A percentile compares a stretch with the other conserved stretches of the same genome.
Conservation (phyloP, 1,140 invertebrate species). For the Ceratina japonica region DNA sequence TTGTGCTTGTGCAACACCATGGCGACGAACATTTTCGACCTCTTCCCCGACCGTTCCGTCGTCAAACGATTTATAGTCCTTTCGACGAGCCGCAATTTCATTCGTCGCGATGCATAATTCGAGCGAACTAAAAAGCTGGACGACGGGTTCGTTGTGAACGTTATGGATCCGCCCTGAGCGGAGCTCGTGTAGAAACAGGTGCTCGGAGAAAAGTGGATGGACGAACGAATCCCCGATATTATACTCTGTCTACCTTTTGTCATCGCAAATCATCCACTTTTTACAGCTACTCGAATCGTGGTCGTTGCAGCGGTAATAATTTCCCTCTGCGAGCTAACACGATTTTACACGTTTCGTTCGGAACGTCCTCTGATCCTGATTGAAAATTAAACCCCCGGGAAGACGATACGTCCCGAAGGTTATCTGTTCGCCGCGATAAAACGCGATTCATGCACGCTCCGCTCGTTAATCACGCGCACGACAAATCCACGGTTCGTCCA, state of each 20-base stretch:
- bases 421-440: slow-evolving; percentile 13
- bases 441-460: slow-evolving; percentile 19
- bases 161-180: slow-evolving; percentile 13
- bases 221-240: slow-evolving; percentile 1
- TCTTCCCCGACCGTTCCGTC: slow-evolving; percentile 24
- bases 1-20: slow-evolving; percentile 76
- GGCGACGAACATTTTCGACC: slow-evolving; percentile 75
- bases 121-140: slow-evolving; percentile 37
- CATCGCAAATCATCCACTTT: neutral
- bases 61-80: slow-evolving; percentile 38
- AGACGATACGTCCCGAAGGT: slow-evolving; percentile 12
- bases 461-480: slow-evolving; percentile 37
- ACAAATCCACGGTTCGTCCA: slow-evolving; percentile 36
- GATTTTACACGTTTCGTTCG: neutral
- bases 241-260: neutral
- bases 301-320: neutral
- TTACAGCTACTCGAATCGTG: too few species aligned
- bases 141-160: neutral
- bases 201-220: neutral
- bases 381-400: slow-evolving; percentile 31
- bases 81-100: slow-evolving; percentile 33
- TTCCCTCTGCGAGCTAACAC: neutral
- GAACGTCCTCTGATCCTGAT: neutral
- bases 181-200: neutral
- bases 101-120: slow-evolving; percentile 49